Percentiles rank a stretch among this genome's conserved stretches.
phyloP scores from a whole-genome alignment of 2,888 invertebrate genomes.

The Eupithecia insigniata region DNA sequence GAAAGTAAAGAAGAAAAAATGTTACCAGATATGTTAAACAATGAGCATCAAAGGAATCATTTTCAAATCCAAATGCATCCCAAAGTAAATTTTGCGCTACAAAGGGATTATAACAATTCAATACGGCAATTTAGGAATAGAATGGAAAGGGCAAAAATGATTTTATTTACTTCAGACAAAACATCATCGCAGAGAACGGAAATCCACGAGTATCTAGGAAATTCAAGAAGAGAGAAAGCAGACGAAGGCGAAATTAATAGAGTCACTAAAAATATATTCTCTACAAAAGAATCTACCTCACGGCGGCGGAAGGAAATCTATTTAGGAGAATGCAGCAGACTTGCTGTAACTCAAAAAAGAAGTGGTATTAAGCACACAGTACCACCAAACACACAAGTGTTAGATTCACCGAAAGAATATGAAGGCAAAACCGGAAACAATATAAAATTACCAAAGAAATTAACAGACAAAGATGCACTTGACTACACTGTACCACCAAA shows the following conservation, averaged over 20 bases:
- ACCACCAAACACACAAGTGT: neutral
- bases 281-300: neutral
- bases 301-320: neutral
- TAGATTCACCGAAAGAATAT: neutral
- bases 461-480: neutral
- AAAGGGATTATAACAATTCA: too few species aligned
- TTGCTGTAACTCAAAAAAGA: neutral
- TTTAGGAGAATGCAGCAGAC: neutral
- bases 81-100: neutral
- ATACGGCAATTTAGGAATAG: neutral
- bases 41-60: neutral
- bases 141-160: neutral
- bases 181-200: neutral
- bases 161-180: neutral
- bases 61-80: neutral
- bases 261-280: constrained; percentile 4
- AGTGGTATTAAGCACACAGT: neutral
- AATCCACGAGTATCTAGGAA: neutral
- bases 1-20: neutral
- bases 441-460: neutral
- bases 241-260: neutral
- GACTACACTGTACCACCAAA: neutral
- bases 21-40: neutral
- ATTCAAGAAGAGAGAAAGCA: neutral
- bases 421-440: neutral